Base-by-base conservation (phyloP, 1,140 invertebrate genomes). In the Orius insidiosus region DNA sequence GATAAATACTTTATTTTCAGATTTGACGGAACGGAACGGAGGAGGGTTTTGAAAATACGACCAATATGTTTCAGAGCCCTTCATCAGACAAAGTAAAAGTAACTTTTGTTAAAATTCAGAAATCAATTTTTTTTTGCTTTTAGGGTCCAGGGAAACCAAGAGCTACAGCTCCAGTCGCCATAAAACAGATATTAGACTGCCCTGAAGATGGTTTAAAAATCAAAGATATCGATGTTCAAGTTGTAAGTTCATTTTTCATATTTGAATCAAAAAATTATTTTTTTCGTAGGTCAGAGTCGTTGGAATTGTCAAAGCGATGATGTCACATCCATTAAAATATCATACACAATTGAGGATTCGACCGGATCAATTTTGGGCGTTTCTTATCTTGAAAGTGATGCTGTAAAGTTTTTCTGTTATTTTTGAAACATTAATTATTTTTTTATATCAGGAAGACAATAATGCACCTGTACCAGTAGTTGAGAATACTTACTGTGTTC, bases 401-500 rank as follows among this genome's bases (percentile, higher is more conserved):
- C 14, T 4, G 47, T 47, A 40, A 50, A 43, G 33, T 11, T 14
- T n/a, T 45, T 8, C 31, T 36, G 3, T 18, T 16, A 37, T 13
- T 14, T 39, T 32, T 15, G 33, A n/a, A 11, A n/a, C n/a, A n/a
- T n/a, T 36, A 36, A 36, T 36, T 36, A 10, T 36, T 36, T 36
- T 15, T 36, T 46, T n/a, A n/a, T n/a, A n/a, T n/a, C n/a, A 70
- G 71, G 59, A 62, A 61, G 57, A 67, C 64, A 74, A 56, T 66
- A 67, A 52, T 68, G 70, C 50, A 53, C 63, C 24, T 34, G 66
- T 68, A 31, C 64, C 63, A 50, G 65, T 78, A 33, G 63, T 74
- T 61, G 75, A 78, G 52, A 77, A 77, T 54, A 72, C 71, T 40
- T 81, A 80, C 57, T 69, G 77, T 10, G 63, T 72, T 54, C 60